Evolutionary conservation across 2,113 vertebrate genomes (phyloP).

Genomic region (Podarcis cretensis): DNA sequence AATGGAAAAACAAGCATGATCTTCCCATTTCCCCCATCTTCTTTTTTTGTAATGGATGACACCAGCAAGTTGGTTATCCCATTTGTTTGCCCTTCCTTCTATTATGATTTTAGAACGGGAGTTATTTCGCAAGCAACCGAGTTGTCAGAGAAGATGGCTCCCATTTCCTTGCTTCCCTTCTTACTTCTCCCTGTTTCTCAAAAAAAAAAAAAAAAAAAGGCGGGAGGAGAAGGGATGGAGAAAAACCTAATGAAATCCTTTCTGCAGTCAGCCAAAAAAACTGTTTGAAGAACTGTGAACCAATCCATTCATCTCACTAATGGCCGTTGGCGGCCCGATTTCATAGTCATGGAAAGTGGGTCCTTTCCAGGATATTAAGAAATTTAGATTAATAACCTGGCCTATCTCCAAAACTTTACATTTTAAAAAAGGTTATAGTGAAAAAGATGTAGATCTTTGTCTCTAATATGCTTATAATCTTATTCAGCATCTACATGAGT

Average conservation of each 20-base stretch:
- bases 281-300: constrained; percentile 5
- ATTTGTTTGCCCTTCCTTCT: neutral
- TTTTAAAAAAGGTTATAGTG: neutral
- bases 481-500: neutral
- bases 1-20: neutral
- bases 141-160: neutral
- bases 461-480: neutral
- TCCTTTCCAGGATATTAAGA: constrained; percentile 12
- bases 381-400: constrained; percentile 30
- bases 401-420: neutral
- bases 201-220: neutral
- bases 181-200: neutral
- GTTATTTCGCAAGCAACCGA: neutral
- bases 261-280: constrained; percentile 2
- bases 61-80: neutral
- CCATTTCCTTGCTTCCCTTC: neutral
- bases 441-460: neutral
- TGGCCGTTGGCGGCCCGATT: constrained; percentile 23
- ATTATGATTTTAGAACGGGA: neutral
- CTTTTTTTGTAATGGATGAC: neutral
- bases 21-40: neutral
- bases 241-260: neutral
- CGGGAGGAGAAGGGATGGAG: neutral
- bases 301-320: constrained; percentile 24
- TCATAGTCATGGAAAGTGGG: constrained; percentile 16